Base-by-base conservation (phyloP, 2,888 invertebrate genomes). In the Cerceris rybyensis region DNA sequence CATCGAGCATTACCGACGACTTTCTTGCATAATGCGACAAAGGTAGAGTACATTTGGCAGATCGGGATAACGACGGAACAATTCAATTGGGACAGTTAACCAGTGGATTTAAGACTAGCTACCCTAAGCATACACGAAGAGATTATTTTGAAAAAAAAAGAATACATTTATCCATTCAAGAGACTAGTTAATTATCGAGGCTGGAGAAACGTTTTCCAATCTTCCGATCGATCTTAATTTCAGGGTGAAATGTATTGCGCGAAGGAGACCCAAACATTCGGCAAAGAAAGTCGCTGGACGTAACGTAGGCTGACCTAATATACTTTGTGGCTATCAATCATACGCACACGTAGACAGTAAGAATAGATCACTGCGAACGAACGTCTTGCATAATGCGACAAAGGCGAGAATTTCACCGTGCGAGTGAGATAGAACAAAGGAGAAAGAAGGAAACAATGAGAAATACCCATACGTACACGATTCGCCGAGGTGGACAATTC, bases 261-360 rank as follows among this genome's bases (percentile, higher is more conserved):
- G 7, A 4, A 17, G 4, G 16, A 17, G 16, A 43, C 52, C n/a
- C 49, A 16, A 14, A 64, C 59, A 68, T 71, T 78, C 76, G 64
- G 54, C 71, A 70, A 78, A 76, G 76, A 78, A 78, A 78, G 76
- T 78, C 68, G 13, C 76, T 41, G 75, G 66, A 67, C 75, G 70
- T 75, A 66, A 77, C 75, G 81, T 81, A 58, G 71, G 70, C 65
- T 86, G 86, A 87, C 85, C 88, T 87, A 86, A 87, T 88, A 86
- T 84, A 84, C 83, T 83, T 78, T 64, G 55, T 66, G 71, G 57
- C 75, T 67, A 80, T 80, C 73, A 78, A 80, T 80, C 80, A 79
- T 76, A 72, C 17, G 58, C 9, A 14, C 66, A 60, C 73, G 60
- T 73, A 60, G 69, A 61, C 46, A 50, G 57, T 16, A 57, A 6